Evolutionary conservation across 2,113 vertebrate species (phyloP).

Genomic region (Gadus chalcogrammus): DNA sequence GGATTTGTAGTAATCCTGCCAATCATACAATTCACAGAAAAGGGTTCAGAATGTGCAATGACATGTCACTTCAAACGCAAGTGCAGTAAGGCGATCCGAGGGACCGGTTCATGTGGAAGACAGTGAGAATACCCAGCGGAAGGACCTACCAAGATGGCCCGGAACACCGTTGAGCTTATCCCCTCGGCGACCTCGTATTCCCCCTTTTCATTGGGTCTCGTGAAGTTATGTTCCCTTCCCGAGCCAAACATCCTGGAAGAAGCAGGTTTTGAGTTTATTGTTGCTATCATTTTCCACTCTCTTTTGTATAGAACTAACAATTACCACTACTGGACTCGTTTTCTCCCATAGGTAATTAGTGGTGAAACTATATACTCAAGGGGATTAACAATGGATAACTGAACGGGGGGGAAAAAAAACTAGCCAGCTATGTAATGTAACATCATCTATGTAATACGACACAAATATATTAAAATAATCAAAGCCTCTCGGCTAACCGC

Average conservation of each 20-base stretch:
- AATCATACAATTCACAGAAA: slow-evolving; percentile 37
- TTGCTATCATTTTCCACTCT: not conserved
- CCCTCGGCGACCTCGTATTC: slow-evolving; percentile 97
- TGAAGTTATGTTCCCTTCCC: slow-evolving; percentile 97
- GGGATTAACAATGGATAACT: too few species aligned
- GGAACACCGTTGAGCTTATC: slow-evolving; percentile 96
- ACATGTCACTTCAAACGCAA: slow-evolving; percentile 26
- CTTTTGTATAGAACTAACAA: not conserved
- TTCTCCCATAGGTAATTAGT: too few species aligned
- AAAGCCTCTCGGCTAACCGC: not conserved
- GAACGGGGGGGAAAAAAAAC: too few species aligned
- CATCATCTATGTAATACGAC: not conserved
- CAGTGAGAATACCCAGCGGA: not conserved
- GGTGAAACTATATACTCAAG: too few species aligned
- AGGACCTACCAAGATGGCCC: slow-evolving; percentile 91
- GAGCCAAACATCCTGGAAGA: slow-evolving; percentile 95
- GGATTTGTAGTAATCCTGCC: slow-evolving; percentile 98
- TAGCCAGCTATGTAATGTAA: too few species aligned
- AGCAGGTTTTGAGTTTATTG: slow-evolving; percentile 9
- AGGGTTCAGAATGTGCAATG: slow-evolving; percentile 33
- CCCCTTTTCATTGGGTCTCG: slow-evolving; percentile 96
- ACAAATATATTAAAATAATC: not conserved
- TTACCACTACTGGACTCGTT: too few species aligned
- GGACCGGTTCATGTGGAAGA: not conserved
- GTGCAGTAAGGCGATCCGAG: not conserved